Evolutionary conservation across 2,797 vertebrate species (phyloP), one percentile per base, ranked within the genome.

Genomic region (Argyrosomus regius): DNA sequence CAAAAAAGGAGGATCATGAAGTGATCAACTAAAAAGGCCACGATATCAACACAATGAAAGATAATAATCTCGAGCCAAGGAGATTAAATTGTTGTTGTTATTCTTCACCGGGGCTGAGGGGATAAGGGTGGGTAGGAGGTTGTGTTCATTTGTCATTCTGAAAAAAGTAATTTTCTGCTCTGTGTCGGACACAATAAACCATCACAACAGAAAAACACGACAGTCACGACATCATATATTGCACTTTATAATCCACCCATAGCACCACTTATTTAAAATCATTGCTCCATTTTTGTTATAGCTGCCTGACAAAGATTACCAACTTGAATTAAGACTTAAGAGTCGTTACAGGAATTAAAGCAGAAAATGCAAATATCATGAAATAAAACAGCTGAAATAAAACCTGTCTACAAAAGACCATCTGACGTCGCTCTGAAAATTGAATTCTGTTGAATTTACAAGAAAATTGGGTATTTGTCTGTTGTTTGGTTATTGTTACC

Each of bases 191-290:
- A 90, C 84, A 89, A 87, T 89, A 92, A 94, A 87, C 43, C 66
- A 77, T 45, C 74, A 88, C 62, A 90, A 84, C 6, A 73, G 67
- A 87, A 78, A 79, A 50, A 49, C 6, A 48, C 39, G 73, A 83
- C 80, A 82, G 88, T 82, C 88, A 91, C 66, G 24, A 91, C 77
- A 90, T 91, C 87, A 82, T 92, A 91, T 84, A 90, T 92, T 92
- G 79, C 81, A 94, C 88, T 83, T 82, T 77, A 43, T 94, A 94
- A 95, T 95, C 91, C 86, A 88, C 57, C 81, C 28, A 72, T 65
- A 73, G 65, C 16, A 52, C 48, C 22, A 70, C 26, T 75, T 64
- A 72, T 87, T 80, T 76, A 54, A 82, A 88, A 86, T 63, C 48
- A 87, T 71, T 76, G 50, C 60, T 75, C 64, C 28, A n/a, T 82